These are phyloP conservation scores for Tinamus guttatus DNA, from an alignment of 2,113 vertebrate species.

Conservation along the genomic window DNA sequence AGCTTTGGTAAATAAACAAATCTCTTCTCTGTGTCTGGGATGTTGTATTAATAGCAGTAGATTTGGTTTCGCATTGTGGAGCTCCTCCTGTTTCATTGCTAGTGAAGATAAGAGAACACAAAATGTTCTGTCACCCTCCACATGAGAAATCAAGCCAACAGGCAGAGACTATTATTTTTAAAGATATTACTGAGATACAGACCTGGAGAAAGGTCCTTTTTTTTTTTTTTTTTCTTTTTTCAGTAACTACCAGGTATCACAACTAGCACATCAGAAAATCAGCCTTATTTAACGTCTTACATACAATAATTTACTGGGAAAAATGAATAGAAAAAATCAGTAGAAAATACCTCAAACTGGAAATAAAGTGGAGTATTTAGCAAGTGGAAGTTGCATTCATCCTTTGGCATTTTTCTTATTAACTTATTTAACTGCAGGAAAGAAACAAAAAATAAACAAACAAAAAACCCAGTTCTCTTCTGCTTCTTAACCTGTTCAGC, in stretches of 20 bases:
- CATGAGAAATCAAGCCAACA: conserved; percentile 60
- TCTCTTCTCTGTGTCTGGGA: conserved; percentile 67
- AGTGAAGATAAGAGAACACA: conserved; percentile 79
- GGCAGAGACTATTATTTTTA: conserved; percentile 53
- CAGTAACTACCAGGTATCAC: conserved; percentile 74
- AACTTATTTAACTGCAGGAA: background rate
- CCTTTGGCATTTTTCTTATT: background rate
- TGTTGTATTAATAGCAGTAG: conserved; percentile 83
- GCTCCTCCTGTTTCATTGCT: conserved; percentile 75
- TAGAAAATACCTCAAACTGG: conserved; percentile 70
- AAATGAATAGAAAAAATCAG: conserved; percentile 37
- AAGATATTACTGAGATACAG: conserved; percentile 56
- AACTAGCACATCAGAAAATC: conserved; percentile 61
- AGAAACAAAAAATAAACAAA: too few relatives aligned
- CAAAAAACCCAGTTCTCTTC: background rate
- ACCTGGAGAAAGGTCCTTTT: conserved; percentile 44
- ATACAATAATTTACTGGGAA: conserved; percentile 65
- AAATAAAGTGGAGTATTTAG: conserved; percentile 51
- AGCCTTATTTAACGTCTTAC: conserved; percentile 57
- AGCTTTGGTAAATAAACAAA: conserved; percentile 79
- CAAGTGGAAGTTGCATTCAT: background rate
- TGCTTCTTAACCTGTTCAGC: background rate
- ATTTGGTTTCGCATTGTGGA: conserved; percentile 80
- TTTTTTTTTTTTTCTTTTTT: conserved; percentile 43
- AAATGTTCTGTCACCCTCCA: conserved; percentile 74